Conservation (phyloP, 2,888 invertebrate species). For the Amiota mariae region DNA sequence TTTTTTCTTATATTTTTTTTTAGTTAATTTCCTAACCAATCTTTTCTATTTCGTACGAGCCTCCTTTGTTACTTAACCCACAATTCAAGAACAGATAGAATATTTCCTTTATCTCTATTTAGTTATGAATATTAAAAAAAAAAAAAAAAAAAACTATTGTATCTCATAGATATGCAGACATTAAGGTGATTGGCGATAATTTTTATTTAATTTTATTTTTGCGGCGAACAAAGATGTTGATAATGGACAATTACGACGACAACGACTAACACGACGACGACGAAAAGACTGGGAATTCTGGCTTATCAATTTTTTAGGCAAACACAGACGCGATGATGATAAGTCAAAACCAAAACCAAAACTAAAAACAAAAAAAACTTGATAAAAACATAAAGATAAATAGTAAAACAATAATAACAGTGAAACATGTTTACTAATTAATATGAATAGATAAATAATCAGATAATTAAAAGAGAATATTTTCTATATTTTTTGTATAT, state of each 20-base stretch:
- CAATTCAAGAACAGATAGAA: not conserved
- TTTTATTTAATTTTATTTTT: no score
- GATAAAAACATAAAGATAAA: not conserved
- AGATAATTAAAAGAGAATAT: not conserved
- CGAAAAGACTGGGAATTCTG: constrained; percentile 9
- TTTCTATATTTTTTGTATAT: not conserved
- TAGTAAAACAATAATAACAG: not conserved
- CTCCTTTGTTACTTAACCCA: not conserved
- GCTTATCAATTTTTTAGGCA: constrained; percentile 3
- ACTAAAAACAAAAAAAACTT: not conserved
- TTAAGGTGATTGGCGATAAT: not conserved
- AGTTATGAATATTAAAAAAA: not conserved
- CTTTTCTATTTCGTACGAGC: not conserved
- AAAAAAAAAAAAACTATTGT: not conserved
- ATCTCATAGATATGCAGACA: constrained; percentile 10
- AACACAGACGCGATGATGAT: not conserved
- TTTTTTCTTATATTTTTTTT: no score
- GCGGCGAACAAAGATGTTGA: not conserved
- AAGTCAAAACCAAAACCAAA: not conserved
- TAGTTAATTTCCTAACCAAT: not conserved
- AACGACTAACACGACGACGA: no score
- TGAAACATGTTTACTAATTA: no score
- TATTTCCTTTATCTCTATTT: no score
- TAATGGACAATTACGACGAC: not conserved
- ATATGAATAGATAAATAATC: not conserved